Base-by-base conservation (phyloP, 2,797 vertebrate genomes). In the Sebastes flavidus region DNA sequence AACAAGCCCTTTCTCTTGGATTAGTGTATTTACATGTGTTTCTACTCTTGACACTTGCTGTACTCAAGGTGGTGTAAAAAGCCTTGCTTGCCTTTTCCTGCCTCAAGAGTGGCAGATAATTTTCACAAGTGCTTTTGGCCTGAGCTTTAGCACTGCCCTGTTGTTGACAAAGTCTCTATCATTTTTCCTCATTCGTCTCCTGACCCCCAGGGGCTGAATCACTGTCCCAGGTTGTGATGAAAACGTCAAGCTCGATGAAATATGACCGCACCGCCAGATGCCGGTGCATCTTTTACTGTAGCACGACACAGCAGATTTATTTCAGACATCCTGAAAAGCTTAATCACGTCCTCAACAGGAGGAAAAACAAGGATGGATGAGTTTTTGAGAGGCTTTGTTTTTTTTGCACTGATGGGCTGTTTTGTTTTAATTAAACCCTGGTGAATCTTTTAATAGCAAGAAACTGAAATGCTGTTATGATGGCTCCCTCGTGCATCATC, bases 211-310 rank as follows among this genome's bases (percentile, higher is more conserved):
- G 71, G 61, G 78, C 74, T 81, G 70, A 88, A 61, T 85, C 75
- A 60, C 54, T 24, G 59, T 80, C 55, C 32, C n/a, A 56, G 65
- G 32, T 59, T 79, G 76, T 75, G 77, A 89, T 84, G 80, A 89
- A 84, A 87, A 87, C 20, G 65, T 84, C 77, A 80, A 82, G 72
- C 81, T 78, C 3, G 1, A 54, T 67, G 77, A 86, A 90, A 87
- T 81, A 85, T 11, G 65, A 83, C 60, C 38, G 18, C 27, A 8
- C 77, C 8, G 25, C 16, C 73, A 74, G 65, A 63, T 72, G 75
- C 38, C 10, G 6, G 10, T 55, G 73, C 67, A 25, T 85, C 77
- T 82, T 34, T 65, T 29, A 58, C 58, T 66, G 73, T 42, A 30
- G 76, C 32, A 2, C 27, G 34, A 82, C 11, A 2, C 69, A 75